phyloP scores from a whole-genome alignment of 2,113 vertebrate species.

The Micromys minutus region DNA sequence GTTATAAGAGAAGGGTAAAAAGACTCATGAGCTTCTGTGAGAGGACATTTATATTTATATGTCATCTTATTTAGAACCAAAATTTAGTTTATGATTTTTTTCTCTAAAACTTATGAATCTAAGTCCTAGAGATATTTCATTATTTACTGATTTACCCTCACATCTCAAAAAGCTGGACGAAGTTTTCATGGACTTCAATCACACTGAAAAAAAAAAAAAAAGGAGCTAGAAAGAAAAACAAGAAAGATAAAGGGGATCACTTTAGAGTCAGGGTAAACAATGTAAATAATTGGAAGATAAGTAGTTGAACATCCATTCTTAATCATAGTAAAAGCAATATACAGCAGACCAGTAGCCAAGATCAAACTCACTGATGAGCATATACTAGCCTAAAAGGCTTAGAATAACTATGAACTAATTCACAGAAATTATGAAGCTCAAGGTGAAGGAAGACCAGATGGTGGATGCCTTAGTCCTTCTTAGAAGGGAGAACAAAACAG shows the following conservation, averaged over 20 bases:
- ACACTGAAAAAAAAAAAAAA: not conserved
- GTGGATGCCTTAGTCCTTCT: too few relatives aligned
- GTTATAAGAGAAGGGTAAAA: not conserved
- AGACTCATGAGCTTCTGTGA: not conserved
- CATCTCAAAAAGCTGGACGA: not conserved
- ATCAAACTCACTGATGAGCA: too few relatives aligned
- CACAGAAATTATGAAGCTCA: too few relatives aligned
- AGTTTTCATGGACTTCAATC: slow-evolving; percentile 1
- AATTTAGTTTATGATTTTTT: not conserved
- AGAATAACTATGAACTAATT: too few relatives aligned
- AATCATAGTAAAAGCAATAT: too few relatives aligned
- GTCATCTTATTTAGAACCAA: not conserved
- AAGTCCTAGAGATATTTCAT: not conserved
- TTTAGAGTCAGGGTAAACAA: not conserved
- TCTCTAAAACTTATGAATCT: not conserved
- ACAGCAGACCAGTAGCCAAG: too few relatives aligned
- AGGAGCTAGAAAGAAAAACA: too few relatives aligned
- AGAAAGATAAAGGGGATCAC: not conserved
- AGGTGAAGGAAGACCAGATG: too few relatives aligned
- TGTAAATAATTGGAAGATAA: not conserved
- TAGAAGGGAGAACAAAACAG: too few relatives aligned
- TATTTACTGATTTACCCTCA: not conserved
- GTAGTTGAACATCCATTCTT: too few relatives aligned
- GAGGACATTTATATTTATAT: not conserved
- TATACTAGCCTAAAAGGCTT: too few relatives aligned